Base-by-base conservation (phyloP, 2,888 invertebrate species). In the Gari tellinella region DNA sequence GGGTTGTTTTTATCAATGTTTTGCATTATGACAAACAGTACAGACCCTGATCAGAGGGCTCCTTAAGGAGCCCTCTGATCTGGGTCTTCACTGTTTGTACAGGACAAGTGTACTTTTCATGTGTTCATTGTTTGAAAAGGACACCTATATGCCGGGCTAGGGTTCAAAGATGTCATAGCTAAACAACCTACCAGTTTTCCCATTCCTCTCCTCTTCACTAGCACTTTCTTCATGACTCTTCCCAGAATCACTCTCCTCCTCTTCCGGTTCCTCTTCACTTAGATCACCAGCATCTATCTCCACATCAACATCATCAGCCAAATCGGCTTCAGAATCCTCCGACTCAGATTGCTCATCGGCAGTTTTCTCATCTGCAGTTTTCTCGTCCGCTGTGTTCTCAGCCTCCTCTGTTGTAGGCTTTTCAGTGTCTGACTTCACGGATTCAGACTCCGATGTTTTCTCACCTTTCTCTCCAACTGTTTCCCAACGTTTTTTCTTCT, bases 251-350 rank as follows among this genome's bases (percentile, higher is more conserved):
- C 49, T 43, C n/a, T 60, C 48, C 21, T 23, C 41, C 5, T 49
- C 23, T 8, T 48, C 40, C 5, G n/a, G 43, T 1, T 31, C 58
- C n/a, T 60, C 58, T 49, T 48, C 56, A 26, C 61, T 64, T 26
- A 69, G 23, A 15, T 74, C 73, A 21, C 73, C 78, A n/a, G 64
- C 78, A 37, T 64, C 70, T 26, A 73, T 26, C 41, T 78, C 78
- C 51, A 73, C 63, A 74, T 78, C 78, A 12, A 78, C 73, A 64
- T 78, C 78, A 26, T 66, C 73, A 17, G 69, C 60, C 14, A 78
- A 51, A 26, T 77, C 77, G 17, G 69, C 53, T 23, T 73, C 73
- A 1, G 70, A 72, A 2, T 48, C 72, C 12, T 64, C 66, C 15
- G 49, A 60, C 15, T 37, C 51, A 19, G 61, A 61, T 40, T 52